Evolutionary conservation across 2,113 vertebrate species (phyloP).

Genomic region (Anseranas semipalmata): DNA sequence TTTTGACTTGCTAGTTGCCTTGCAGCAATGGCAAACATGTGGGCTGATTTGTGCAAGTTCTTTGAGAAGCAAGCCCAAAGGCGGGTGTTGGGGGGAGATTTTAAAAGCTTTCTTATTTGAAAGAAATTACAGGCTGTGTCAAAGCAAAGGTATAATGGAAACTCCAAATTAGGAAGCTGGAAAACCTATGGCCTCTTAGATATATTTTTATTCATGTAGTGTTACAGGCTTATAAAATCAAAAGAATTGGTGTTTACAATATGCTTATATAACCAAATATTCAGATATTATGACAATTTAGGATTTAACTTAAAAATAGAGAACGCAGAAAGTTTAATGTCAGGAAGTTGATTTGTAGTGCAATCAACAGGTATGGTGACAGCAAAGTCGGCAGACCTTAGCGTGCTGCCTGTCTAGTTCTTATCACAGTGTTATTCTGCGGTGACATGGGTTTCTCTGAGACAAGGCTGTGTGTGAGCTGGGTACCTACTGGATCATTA

Average conservation of each 20-base stretch:
- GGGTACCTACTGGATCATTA: background rate
- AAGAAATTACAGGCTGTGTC: background rate
- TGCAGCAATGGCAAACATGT: background rate
- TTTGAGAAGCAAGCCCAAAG: background rate
- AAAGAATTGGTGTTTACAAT: background rate
- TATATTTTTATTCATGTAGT: background rate
- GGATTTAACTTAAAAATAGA: background rate
- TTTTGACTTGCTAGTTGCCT: background rate
- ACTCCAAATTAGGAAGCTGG: background rate
- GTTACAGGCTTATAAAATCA: background rate
- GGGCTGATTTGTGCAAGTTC: background rate
- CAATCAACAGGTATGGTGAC: background rate
- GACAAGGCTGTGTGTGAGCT: background rate
- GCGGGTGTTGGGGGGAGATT: background rate
- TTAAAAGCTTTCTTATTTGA: background rate
- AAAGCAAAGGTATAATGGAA: background rate
- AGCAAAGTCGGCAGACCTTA: background rate
- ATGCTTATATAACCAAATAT: too few relatives aligned
- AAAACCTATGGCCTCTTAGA: background rate
- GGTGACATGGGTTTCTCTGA: background rate
- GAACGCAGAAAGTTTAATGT: background rate
- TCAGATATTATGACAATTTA: background rate
- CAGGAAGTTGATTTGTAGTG: background rate
- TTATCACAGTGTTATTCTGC: background rate
- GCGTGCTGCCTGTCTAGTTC: background rate